Percentiles rank a stretch among this genome's conserved stretches.
Evolutionary conservation across 2,113 vertebrate species (phyloP).

Genomic region (Scolopax mira): DNA sequence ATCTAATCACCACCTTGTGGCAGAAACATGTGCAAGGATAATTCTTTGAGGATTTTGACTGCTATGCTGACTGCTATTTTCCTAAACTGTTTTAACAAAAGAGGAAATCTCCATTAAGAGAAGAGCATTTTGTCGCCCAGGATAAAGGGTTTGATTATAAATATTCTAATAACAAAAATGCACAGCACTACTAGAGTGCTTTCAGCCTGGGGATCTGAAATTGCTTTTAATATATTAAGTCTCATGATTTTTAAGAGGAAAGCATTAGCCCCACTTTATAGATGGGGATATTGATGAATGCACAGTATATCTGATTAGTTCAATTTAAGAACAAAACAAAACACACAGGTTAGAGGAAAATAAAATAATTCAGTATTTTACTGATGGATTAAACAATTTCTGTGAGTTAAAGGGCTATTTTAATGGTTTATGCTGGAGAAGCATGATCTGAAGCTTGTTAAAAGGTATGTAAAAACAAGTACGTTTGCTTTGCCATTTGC

Average conservation of each 20-base stretch:
- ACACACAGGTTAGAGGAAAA: neutral
- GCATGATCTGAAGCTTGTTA: neutral
- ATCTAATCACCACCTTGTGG: conserved; percentile 34
- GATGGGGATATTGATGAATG: neutral
- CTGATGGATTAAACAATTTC: neutral
- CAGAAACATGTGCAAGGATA: conserved; percentile 8
- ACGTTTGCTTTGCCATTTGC: neutral
- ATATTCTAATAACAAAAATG: conserved; percentile 19
- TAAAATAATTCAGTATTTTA: neutral
- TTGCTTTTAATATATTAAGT: neutral
- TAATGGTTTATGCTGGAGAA: neutral
- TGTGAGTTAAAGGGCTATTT: neutral
- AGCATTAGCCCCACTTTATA: neutral
- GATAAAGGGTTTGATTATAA: conserved; percentile 23
- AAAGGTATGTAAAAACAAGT: neutral
- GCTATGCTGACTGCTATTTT: neutral
- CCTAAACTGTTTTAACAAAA: conserved; percentile 3
- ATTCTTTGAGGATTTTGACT: neutral
- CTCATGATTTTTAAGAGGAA: neutral
- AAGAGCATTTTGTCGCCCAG: neutral
- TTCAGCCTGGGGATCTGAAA: conserved; percentile 16
- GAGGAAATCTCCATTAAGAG: conserved; percentile 18
- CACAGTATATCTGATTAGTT: neutral
- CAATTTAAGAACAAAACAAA: conserved; percentile 1
- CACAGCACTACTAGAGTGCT: neutral